A percentile compares a stretch with the other conserved stretches of the same genome.
phyloP scores from a whole-genome alignment of 1,140 invertebrate genomes.

The Musca domestica region DNA sequence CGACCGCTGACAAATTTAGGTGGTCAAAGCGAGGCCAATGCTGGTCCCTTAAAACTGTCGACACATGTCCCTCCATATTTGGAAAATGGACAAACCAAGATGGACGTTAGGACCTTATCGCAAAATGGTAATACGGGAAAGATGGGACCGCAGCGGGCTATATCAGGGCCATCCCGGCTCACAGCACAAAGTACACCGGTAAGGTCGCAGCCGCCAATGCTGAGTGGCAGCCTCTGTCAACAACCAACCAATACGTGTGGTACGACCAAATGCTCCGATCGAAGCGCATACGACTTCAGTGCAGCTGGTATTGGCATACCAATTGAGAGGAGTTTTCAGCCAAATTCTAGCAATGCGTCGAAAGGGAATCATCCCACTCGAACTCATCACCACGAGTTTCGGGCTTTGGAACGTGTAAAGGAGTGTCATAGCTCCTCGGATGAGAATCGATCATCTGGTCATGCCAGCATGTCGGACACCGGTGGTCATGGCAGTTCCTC shows the following conservation, averaged over 20 bases:
- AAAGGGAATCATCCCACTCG: slow-evolving; percentile 23
- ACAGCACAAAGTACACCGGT: slow-evolving; percentile 59
- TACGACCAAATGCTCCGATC: neutral
- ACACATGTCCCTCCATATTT: neutral
- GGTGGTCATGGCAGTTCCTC: slow-evolving; percentile 70
- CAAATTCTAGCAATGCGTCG: slow-evolving; percentile 3
- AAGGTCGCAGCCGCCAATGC: slow-evolving; percentile 63
- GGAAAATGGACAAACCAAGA: neutral
- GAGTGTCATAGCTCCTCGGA: slow-evolving; percentile 85
- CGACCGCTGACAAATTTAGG: slow-evolving; percentile 31
- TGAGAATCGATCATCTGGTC: slow-evolving; percentile 83
- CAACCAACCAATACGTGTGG: slow-evolving; percentile 11
- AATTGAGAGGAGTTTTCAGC: slow-evolving; percentile 26
- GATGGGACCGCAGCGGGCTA: slow-evolving; percentile 40
- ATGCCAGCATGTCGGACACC: slow-evolving; percentile 88
- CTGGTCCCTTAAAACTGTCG: neutral
- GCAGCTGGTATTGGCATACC: slow-evolving; percentile 27
- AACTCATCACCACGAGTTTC: slow-evolving; percentile 49
- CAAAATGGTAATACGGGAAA: neutral
- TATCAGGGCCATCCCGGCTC: slow-evolving; percentile 47
- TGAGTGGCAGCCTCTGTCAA: slow-evolving; percentile 56
- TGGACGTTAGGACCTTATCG: neutral
- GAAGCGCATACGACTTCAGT: slow-evolving; percentile 4
- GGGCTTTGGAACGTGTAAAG: slow-evolving; percentile 58
- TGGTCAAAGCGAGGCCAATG: slow-evolving; percentile 17